Percentiles rank a stretch among this genome's conserved stretches.
phyloP scores from a whole-genome alignment of 2,888 invertebrate species.

The Ornithoptera alexandrae region DNA sequence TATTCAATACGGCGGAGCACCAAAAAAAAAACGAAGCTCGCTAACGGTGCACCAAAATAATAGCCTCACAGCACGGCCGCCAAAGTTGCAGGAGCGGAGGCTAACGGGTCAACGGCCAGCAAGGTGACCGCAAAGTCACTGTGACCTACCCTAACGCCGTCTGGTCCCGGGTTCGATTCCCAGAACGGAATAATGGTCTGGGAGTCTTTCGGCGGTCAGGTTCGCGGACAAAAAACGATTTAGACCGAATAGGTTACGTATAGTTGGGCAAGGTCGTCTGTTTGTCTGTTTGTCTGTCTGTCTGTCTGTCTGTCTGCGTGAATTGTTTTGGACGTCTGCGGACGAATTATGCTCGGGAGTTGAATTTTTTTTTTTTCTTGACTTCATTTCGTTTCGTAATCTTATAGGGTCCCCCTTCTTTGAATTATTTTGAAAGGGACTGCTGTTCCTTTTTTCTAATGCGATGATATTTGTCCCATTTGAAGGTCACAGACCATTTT shows the following conservation, averaged over 20 bases:
- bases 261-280: constrained; percentile 34
- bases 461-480: neutral
- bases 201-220: constrained; percentile 42
- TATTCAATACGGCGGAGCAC: constrained; percentile 5
- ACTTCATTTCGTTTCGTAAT: constrained; percentile 15
- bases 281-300: constrained; percentile 1
- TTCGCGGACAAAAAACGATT: constrained; percentile 35
- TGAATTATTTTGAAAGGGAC: neutral
- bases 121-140: constrained; percentile 69
- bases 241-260: constrained; percentile 36
- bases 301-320: no score
- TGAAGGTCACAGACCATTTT: neutral
- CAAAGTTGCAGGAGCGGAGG: constrained; percentile 36
- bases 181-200: constrained; percentile 57
- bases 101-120: constrained; percentile 55
- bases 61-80: constrained; percentile 12
- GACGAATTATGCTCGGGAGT: constrained; percentile 13
- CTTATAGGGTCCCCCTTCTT: neutral
- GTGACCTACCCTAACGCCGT: constrained; percentile 63
- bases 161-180: constrained; percentile 54
- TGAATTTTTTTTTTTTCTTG: constrained; percentile 10
- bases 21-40: neutral
- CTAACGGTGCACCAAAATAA: constrained; percentile 34
- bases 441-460: neutral
- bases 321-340: constrained; percentile 15